Evolutionary conservation across 2,113 vertebrate genomes (phyloP).

Genomic region (Cygnus atratus): DNA sequence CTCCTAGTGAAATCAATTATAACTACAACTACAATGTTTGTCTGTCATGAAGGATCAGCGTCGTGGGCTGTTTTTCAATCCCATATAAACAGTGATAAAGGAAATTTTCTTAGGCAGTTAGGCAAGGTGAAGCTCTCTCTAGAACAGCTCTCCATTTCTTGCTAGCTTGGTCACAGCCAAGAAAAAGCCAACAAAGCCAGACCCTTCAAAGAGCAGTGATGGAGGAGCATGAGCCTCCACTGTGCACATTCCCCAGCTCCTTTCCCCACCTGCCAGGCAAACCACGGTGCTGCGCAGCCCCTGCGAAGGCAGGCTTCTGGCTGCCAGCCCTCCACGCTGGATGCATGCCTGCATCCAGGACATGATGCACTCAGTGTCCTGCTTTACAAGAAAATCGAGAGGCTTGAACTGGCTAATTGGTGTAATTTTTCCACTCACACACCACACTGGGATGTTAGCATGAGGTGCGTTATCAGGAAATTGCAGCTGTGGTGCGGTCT

Average conservation of each 20-base stretch:
- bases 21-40: not conserved
- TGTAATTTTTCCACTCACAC: not conserved
- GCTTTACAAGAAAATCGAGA: not conserved
- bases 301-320: not conserved
- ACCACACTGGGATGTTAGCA: not conserved
- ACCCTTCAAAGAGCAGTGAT: rapidly evolving
- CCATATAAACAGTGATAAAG: not conserved
- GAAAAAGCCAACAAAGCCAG: not conserved
- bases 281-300: rapidly evolving
- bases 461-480: not conserved
- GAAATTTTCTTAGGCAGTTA: not conserved
- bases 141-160: not conserved
- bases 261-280: rapidly evolving
- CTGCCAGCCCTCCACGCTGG: rapidly evolving
- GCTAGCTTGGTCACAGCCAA: not conserved
- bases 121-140: not conserved
- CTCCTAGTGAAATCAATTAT: not conserved
- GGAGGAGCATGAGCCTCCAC: not conserved
- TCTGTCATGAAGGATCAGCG: not conserved
- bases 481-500: not conserved
- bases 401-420: not conserved
- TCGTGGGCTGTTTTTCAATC: not conserved
- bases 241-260: not conserved
- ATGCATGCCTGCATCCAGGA: rapidly evolving
- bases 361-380: not conserved